phyloP scores from a whole-genome alignment of 2,113 vertebrate species.

The Okapia johnstoni region DNA sequence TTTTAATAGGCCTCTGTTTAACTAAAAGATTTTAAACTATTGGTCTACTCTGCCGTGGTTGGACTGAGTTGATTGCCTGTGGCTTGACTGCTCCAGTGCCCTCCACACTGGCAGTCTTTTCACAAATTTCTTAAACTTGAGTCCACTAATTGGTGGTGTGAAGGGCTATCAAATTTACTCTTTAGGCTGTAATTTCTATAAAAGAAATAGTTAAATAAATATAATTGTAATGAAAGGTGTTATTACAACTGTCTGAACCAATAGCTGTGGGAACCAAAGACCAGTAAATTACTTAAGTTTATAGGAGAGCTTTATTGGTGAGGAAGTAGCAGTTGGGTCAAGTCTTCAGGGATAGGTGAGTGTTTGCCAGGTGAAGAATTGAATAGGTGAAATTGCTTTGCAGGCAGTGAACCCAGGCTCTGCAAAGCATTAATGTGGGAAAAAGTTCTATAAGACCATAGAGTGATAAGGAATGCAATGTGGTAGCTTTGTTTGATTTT shows the following conservation, averaged over 20 bases:
- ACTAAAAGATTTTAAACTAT: constrained; percentile 25
- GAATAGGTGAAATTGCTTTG: background rate
- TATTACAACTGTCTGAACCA: background rate
- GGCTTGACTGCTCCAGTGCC: background rate
- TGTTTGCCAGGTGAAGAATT: background rate
- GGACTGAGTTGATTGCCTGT: background rate
- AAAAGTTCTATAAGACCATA: background rate
- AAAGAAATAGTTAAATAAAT: background rate
- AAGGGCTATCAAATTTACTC: background rate
- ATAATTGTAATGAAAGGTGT: background rate
- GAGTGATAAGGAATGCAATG: background rate
- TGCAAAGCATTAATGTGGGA: background rate
- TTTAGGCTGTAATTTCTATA: background rate
- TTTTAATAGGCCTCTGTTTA: constrained; percentile 14
- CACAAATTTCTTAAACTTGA: background rate
- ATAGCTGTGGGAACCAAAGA: background rate
- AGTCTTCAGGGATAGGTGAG: background rate
- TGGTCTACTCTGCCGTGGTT: constrained; percentile 8
- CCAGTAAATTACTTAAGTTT: background rate
- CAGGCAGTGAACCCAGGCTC: background rate
- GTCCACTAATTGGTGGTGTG: background rate
- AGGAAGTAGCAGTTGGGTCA: background rate
- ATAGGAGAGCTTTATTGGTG: background rate
- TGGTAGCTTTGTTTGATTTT: background rate
- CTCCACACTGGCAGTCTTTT: background rate